Percentiles rank a stretch among this genome's conserved stretches.
Conservation (phyloP, 2,113 vertebrate genomes). For the Bagarius yarrelli region DNA sequence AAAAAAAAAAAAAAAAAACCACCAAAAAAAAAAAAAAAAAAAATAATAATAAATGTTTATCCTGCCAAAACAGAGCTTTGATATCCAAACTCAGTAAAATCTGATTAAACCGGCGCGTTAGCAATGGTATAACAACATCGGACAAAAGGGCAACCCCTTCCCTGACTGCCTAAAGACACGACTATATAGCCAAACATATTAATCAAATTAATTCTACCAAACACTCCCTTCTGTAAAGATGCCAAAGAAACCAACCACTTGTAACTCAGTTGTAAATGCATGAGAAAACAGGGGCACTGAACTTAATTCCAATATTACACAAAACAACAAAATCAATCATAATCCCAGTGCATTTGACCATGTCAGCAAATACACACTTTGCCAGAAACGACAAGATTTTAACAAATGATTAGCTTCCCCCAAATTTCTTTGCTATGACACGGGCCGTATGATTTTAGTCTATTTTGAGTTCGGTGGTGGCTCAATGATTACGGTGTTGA, state of each 20-base stretch:
- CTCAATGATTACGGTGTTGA: too few relatives aligned
- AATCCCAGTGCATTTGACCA: background rate
- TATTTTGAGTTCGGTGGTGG: too few relatives aligned
- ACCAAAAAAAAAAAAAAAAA: background rate
- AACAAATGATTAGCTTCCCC: background rate
- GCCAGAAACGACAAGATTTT: slow-evolving; percentile 3
- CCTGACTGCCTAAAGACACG: slow-evolving; percentile 3
- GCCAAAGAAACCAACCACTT: background rate
- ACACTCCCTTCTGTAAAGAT: background rate
- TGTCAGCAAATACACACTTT: background rate
- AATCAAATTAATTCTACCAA: background rate
- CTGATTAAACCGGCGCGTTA: background rate
- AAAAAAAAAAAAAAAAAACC: background rate
- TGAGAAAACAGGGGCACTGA: background rate
- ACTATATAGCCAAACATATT: background rate
- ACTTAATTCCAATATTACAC: background rate
- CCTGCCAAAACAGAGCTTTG: background rate
- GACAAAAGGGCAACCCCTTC: slow-evolving; percentile 7
- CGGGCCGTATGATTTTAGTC: background rate
- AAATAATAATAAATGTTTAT: background rate
- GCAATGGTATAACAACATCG: background rate
- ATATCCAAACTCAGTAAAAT: background rate
- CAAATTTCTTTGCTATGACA: slow-evolving; percentile 11
- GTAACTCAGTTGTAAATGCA: background rate
- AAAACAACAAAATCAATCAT: slow-evolving; percentile 15